Evolutionary conservation across 2,797 vertebrate genomes (phyloP).

Genomic region (Gymnothorax javanicus): DNA sequence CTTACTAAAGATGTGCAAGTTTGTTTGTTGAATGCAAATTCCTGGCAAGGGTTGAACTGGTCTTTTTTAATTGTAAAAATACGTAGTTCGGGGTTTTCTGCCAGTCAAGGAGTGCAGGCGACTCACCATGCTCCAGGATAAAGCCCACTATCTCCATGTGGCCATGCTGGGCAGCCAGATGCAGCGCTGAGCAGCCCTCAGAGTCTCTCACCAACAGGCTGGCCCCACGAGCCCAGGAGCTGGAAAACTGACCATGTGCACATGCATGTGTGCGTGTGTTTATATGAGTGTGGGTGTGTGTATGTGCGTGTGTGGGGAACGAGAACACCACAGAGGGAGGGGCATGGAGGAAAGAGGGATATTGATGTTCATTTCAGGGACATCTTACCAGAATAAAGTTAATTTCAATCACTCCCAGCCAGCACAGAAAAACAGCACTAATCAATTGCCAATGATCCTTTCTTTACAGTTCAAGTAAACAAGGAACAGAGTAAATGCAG

Average conservation of each 20-base stretch:
- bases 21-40: too few relatives aligned
- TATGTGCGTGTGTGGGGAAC: neutral
- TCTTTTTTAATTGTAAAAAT: too few relatives aligned
- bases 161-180: constrained; percentile 86
- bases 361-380: constrained; percentile 3
- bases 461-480: neutral
- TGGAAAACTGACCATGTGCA: constrained; percentile 73
- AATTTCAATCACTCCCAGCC: neutral
- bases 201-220: constrained; percentile 87
- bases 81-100: too few relatives aligned
- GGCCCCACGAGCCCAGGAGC: constrained; percentile 83
- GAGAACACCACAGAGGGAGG: neutral
- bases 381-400: neutral
- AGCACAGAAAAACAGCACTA: neutral
- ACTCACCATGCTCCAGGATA: constrained; percentile 90
- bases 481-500: neutral
- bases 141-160: constrained; percentile 84
- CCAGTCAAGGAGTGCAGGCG: too few relatives aligned
- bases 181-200: constrained; percentile 83
- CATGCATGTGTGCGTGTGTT: constrained; percentile 7
- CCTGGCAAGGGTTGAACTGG: too few relatives aligned
- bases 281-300: constrained; percentile 6
- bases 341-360: neutral
- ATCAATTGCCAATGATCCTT: neutral
- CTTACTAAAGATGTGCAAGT: too few relatives aligned